Evolutionary conservation across 2,113 vertebrate genomes (phyloP).

Genomic region (Brachyhypopomus occidentalis): DNA sequence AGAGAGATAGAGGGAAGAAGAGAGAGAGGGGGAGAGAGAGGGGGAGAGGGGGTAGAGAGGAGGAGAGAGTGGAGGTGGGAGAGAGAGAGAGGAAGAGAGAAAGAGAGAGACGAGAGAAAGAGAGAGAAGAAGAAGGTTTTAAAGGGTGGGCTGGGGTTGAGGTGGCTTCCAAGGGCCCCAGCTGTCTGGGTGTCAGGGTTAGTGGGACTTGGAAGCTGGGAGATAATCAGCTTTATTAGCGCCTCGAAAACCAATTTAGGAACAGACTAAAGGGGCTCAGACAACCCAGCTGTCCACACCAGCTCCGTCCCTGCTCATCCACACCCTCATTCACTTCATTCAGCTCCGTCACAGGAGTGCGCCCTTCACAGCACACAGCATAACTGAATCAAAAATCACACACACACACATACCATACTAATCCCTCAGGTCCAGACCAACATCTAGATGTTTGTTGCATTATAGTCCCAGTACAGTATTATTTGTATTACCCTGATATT

Average conservation of each 20-base stretch:
- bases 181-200: conserved; percentile 82
- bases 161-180: conserved; percentile 67
- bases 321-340: conserved; percentile 77
- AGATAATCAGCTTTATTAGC: conserved; percentile 96
- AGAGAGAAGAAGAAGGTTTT: background rate
- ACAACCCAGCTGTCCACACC: conserved; percentile 91
- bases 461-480: background rate
- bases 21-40: background rate
- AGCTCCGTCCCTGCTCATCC: conserved; percentile 67
- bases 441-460: background rate
- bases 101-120: background rate
- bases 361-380: conserved; percentile 71
- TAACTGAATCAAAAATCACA: conserved; percentile 67
- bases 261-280: conserved; percentile 90
- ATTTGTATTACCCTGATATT: too few species aligned
- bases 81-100: background rate
- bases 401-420: background rate
- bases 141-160: conserved; percentile 20
- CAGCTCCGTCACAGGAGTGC: conserved; percentile 51
- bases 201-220: conserved; percentile 84
- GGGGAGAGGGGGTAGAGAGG: background rate
- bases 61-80: background rate
- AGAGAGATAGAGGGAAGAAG: background rate
- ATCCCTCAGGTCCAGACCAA: too few species aligned
- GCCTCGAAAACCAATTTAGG: conserved; percentile 91